Evolutionary conservation across 2,888 invertebrate species (phyloP).

Genomic region (Selenia dentaria): DNA sequence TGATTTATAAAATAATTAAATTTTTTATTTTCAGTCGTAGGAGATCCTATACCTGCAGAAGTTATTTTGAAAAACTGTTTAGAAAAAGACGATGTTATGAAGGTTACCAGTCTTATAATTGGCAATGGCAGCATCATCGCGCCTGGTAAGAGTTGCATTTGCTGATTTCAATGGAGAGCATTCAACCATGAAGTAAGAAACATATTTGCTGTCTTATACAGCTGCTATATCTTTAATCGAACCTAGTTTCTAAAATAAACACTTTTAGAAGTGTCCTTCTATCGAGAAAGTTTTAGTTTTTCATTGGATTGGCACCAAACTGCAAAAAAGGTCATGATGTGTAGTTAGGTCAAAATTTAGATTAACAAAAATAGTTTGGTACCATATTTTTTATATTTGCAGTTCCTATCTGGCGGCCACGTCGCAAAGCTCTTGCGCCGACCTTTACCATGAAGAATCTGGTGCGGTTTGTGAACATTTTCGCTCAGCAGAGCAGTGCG

Average conservation of each 20-base stretch:
- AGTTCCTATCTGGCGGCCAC: neutral
- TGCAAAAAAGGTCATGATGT: too few species aligned
- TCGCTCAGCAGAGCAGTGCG: neutral
- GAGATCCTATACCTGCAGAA: neutral
- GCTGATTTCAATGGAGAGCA: too few species aligned
- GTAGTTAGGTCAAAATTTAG: too few species aligned
- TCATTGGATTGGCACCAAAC: too few species aligned
- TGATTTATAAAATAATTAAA: too few species aligned
- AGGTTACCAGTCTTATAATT: neutral
- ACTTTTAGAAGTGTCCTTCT: too few species aligned
- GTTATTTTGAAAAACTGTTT: neutral
- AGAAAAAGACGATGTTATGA: neutral
- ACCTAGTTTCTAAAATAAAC: too few species aligned
- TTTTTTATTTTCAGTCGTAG: neutral
- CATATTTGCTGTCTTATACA: too few species aligned
- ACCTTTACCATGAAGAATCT: neutral
- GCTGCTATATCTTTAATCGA: too few species aligned
- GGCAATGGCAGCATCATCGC: neutral
- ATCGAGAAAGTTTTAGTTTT: too few species aligned
- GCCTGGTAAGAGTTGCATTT: neutral
- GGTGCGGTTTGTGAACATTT: neutral
- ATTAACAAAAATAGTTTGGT: too few species aligned
- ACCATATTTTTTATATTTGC: neutral
- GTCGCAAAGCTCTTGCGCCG: neutral
- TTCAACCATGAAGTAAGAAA: too few species aligned